Evolutionary conservation across 2,113 vertebrate species (phyloP).

Genomic region (Antennarius striatus): DNA sequence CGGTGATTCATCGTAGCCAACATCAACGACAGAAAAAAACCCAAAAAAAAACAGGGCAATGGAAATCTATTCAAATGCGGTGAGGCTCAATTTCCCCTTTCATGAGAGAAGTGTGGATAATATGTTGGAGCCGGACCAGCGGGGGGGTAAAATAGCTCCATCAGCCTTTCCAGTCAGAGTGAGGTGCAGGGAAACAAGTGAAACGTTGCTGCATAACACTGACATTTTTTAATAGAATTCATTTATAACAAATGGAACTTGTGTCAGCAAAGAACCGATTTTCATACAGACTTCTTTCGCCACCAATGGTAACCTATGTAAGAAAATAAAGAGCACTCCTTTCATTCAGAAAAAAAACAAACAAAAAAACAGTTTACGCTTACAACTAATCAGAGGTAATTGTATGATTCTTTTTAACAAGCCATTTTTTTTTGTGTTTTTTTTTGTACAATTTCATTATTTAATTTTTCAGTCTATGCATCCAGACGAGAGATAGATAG

Average conservation of each 20-base stretch:
- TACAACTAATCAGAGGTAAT: slow-evolving; percentile 99
- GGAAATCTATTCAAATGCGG: slow-evolving; percentile 68
- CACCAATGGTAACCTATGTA: slow-evolving; percentile 99
- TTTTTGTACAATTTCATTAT: slow-evolving; percentile 78
- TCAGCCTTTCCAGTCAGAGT: slow-evolving; percentile 67
- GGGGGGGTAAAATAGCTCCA: slow-evolving; percentile 71
- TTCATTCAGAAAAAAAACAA: slow-evolving; percentile 93
- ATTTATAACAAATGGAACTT: slow-evolving; percentile 99
- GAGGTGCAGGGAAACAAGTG: slow-evolving; percentile 75
- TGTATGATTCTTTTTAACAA: slow-evolving; percentile 98
- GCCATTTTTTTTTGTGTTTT: slow-evolving; percentile 83
- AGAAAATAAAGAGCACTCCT: slow-evolving; percentile 99
- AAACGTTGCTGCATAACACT: slow-evolving; percentile 96
- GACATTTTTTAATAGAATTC: slow-evolving; percentile 99
- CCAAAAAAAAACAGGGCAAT: slow-evolving; percentile 47
- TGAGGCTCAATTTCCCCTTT: slow-evolving; percentile 65
- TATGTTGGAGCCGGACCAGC: slow-evolving; percentile 63
- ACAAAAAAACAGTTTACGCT: slow-evolving; percentile 88
- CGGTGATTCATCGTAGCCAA: slow-evolving; percentile 60
- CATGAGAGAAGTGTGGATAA: slow-evolving; percentile 64
- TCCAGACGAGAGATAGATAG: slow-evolving; percentile 95
- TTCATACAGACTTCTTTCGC: slow-evolving; percentile 98
- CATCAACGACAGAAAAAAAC: slow-evolving; percentile 52
- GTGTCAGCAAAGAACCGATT: slow-evolving; percentile 99
- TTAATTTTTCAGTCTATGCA: slow-evolving; percentile 97